These are phyloP conservation scores for Syndactyla subalaris DNA, from an alignment of 2,797 vertebrate species.

Conservation along the genomic window DNA sequence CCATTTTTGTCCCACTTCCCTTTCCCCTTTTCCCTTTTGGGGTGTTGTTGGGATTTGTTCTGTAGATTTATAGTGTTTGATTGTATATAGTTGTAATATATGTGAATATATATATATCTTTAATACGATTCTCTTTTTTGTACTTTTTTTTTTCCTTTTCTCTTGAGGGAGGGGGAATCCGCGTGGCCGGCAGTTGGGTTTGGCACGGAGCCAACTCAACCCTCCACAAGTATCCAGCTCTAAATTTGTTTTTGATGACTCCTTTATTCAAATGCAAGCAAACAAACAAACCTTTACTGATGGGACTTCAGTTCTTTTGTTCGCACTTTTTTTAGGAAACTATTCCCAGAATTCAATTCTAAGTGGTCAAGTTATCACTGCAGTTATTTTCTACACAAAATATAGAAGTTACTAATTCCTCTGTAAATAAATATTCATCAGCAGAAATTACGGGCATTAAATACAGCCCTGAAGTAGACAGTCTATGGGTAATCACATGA, in stretches of 20 bases:
- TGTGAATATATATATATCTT: too few relatives aligned
- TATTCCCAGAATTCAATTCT: background rate
- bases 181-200: too few relatives aligned
- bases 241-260: background rate
- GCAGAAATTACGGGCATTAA: background rate
- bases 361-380: background rate
- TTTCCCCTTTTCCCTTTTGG: too few relatives aligned
- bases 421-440: background rate
- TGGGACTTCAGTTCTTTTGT: background rate
- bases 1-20: too few relatives aligned
- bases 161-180: too few relatives aligned
- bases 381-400: background rate
- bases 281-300: background rate
- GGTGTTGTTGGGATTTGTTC: too few relatives aligned
- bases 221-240: background rate
- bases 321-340: background rate
- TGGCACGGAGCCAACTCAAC: too few relatives aligned
- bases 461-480: background rate
- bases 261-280: background rate
- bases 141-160: too few relatives aligned
- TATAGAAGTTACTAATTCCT: background rate
- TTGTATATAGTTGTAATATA: too few relatives aligned
- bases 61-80: too few relatives aligned
- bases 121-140: too few relatives aligned
- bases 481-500: background rate